phyloP scores from a whole-genome alignment of 2,113 vertebrate genomes.

The Rhodinocichla rosea region DNA sequence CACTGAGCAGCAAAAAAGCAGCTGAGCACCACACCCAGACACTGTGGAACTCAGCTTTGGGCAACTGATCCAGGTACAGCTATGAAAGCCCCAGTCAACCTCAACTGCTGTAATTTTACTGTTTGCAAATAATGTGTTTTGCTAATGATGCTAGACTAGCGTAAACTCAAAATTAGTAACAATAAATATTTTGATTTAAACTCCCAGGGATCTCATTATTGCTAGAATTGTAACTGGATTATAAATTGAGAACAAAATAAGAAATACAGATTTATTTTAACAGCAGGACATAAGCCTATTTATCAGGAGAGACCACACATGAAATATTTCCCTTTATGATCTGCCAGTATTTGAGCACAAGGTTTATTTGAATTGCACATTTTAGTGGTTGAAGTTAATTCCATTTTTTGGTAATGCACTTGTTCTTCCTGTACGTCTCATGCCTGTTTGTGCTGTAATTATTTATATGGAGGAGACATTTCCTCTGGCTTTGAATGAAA shows the following conservation, averaged over 20 bases:
- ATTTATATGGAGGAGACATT: not conserved
- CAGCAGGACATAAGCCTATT: not conserved
- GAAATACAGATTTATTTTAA: not conserved
- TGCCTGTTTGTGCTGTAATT: not conserved
- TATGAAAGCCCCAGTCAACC: not conserved
- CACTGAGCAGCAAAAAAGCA: not conserved
- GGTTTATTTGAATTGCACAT: not conserved
- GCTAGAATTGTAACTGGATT: not conserved
- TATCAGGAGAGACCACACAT: not conserved
- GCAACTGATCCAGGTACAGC: fast-evolving
- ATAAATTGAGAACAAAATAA: slow-evolving; percentile 22
- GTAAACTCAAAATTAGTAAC: not conserved
- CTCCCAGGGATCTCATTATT: slow-evolving; percentile 14
- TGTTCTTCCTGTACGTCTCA: not conserved
- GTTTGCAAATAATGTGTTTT: not conserved
- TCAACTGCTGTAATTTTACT: not conserved
- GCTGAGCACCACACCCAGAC: not conserved
- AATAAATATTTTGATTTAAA: slow-evolving; percentile 51
- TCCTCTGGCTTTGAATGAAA: not conserved
- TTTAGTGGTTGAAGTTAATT: not conserved
- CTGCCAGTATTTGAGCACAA: not conserved
- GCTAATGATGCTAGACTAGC: not conserved
- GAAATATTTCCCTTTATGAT: not conserved
- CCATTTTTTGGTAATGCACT: not conserved
- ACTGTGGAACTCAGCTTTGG: not conserved